phyloP scores from a whole-genome alignment of 2,797 vertebrate genomes.

The Sebastes trivittatus region DNA sequence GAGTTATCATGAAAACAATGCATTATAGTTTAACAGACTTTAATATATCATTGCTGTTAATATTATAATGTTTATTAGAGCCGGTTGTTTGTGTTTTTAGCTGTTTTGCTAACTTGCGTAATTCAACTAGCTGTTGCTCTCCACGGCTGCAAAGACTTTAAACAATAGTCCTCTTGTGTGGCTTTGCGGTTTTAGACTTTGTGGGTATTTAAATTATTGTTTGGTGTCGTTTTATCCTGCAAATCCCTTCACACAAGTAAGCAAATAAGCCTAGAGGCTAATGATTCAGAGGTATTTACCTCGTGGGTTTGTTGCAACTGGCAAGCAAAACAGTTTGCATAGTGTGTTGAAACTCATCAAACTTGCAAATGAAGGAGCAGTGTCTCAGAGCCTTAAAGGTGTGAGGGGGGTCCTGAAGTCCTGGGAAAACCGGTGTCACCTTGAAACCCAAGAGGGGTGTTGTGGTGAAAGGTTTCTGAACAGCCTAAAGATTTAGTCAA shows the following conservation, averaged over 20 bases:
- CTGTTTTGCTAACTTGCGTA: conserved; percentile 66
- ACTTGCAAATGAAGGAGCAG: conserved; percentile 8
- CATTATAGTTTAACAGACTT: fast-evolving
- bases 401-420: conserved; percentile 2
- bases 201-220: conserved; percentile 20
- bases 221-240: neutral
- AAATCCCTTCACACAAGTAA: conserved; percentile 2
- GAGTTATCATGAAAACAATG: fast-evolving
- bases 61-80: neutral
- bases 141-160: conserved; percentile 3
- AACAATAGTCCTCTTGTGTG: conserved; percentile 49
- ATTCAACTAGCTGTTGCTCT: conserved; percentile 13
- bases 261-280: neutral
- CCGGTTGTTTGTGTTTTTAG: conserved; percentile 63
- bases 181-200: conserved; percentile 10
- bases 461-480: conserved; percentile 73
- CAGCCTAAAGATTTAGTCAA: conserved; percentile 56
- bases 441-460: conserved; percentile 66
- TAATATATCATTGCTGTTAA: fast-evolving
- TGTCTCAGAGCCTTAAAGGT: neutral
- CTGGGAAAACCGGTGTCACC: conserved; percentile 41
- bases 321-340: neutral
- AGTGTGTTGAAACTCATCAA: neutral
- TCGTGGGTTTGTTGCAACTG: neutral
- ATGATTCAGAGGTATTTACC: conserved; percentile 21